These are phyloP conservation scores for Tenebrosternarchus preto DNA, from an alignment of 2,113 vertebrate genomes.

Conservation along the genomic window DNA sequence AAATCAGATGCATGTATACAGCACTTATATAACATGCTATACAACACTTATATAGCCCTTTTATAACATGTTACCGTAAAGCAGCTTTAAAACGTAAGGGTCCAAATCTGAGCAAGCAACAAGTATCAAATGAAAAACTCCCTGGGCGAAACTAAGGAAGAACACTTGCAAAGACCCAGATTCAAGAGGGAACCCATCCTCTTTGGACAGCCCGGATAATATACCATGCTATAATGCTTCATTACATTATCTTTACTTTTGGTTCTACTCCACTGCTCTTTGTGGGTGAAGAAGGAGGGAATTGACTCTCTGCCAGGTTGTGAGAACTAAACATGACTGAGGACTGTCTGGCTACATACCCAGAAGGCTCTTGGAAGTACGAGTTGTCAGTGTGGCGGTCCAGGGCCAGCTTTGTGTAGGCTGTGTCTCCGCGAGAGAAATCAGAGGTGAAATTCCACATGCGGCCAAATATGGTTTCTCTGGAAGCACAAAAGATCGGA, in stretches of 20 bases:
- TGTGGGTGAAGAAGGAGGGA: neutral
- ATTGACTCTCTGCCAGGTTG: neutral
- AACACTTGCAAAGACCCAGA: no score
- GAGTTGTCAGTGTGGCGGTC: conserved; percentile 90
- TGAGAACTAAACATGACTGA: neutral
- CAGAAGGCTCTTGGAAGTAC: conserved; percentile 93
- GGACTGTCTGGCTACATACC: conserved; percentile 71
- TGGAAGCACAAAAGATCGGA: conserved; percentile 57
- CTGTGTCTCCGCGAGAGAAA: conserved; percentile 87
- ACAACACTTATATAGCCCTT: no score
- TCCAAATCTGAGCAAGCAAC: no score
- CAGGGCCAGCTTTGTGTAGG: conserved; percentile 88
- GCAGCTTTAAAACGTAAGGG: no score
- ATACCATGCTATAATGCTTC: no score
- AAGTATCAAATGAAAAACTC: no score
- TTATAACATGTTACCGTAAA: no score
- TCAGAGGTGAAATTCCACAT: conserved; percentile 94
- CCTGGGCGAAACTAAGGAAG: no score
- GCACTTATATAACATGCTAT: no score
- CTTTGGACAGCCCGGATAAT: no score
- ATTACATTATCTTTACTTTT: neutral
- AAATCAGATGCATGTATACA: no score
- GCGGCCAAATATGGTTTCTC: conserved; percentile 89
- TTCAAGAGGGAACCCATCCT: no score
- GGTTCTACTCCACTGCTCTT: neutral